A percentile compares a stretch with the other conserved stretches of the same genome.
Conservation (phyloP, 2,113 vertebrate species). For the Martes martes region DNA sequence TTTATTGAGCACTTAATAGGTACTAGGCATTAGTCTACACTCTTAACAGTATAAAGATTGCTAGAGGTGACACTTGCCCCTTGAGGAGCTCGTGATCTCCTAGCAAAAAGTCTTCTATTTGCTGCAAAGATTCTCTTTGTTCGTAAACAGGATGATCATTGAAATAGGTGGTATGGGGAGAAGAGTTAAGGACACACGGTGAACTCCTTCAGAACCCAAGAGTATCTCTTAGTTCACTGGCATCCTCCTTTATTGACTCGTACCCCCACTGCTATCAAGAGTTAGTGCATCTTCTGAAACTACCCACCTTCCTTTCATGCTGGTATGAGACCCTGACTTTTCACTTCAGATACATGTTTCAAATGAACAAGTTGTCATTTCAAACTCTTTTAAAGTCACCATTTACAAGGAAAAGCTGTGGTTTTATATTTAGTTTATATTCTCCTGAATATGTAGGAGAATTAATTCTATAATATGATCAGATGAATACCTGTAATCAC, state of each 20-base stretch:
- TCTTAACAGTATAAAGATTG: neutral
- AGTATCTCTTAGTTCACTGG: neutral
- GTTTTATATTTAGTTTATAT: neutral
- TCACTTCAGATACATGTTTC: neutral
- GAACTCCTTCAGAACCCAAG: neutral
- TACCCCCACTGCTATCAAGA: neutral
- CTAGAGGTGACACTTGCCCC: neutral
- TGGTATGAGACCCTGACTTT: neutral
- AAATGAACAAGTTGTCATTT: neutral
- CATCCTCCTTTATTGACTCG: neutral
- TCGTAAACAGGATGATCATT: neutral
- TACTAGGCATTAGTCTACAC: neutral
- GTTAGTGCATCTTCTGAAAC: neutral
- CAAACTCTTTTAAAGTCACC: neutral
- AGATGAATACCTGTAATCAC: neutral
- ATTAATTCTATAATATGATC: neutral
- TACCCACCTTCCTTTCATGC: neutral
- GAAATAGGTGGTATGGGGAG: neutral
- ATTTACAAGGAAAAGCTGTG: neutral
- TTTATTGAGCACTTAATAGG: neutral
- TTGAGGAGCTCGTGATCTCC: neutral
- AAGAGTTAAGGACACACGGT: neutral
- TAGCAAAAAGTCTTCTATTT: neutral
- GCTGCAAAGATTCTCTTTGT: neutral
- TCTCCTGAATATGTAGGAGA: neutral